Base-by-base conservation (phyloP, 2,888 invertebrate species). In the Temnothorax unifasciatus region DNA sequence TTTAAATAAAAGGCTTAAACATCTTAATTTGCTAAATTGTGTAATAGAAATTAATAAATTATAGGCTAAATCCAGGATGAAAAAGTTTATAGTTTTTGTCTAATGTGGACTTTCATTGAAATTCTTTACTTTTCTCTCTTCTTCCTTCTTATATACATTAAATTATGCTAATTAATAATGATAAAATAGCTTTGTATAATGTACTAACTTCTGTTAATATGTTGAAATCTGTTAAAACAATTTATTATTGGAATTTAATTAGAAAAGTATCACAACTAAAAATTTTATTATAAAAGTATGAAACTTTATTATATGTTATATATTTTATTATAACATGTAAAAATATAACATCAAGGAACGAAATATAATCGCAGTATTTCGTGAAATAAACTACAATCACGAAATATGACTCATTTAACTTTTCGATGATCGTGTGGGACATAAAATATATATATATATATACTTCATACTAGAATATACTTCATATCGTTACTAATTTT, bases 231-330 rank as follows among this genome's bases (percentile, higher is more conserved):
- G n/a, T 21, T 38, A n/a, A 66, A 52, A 0, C 18, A 47, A 57
- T 38, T 61, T n/a, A 73, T 38, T 8, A 61, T 25, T 29, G 9
- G 25, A 74, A 61, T 63, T 61, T 47, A 75, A 57, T 50, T 3
- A 52, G 4, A 66, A 54, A 77, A 29, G 3, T 25, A 9, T 38
- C 66, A 52, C 25, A 52, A 66, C 25, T 13, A 41, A 68, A 68
- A 52, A 1, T 87, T 90, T 91, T 88, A 90, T 91, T 91, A 91
- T 87, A 87, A 92, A 90, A 63, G 77, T 91, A 91, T 89, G 91
- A 91, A 91, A 90, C 85, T 71, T 79, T 84, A 73, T 61, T 71
- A 75, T 38, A 50, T 1, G 11, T 57, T 54, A 54, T 71, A 34
- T 21, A 47, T 54, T 25, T 69, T 52, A 87, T 90, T 76, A 6